Evolutionary conservation across 1,140 invertebrate genomes (phyloP), one percentile per base, ranked within the genome.

Genomic region (Nomia melanderi): DNA sequence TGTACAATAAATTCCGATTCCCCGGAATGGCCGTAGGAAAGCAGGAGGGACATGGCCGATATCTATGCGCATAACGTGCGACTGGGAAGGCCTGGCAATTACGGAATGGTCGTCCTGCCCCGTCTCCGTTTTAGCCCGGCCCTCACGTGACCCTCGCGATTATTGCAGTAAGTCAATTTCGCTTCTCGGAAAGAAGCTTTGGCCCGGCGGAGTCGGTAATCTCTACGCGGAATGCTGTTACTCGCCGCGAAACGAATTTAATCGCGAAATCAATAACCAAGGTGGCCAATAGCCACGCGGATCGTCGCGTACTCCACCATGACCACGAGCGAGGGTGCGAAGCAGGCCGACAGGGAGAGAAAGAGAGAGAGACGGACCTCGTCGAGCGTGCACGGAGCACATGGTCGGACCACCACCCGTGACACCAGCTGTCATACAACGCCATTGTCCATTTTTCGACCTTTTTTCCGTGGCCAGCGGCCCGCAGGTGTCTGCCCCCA

Each of bases 351-450:
- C 36, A 11, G 36, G 2, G 36, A 39, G 36, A 7, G 12, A 44
- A 4, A 44, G 41, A 17, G 41, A 44, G 14, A 17, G 14, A 44
- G 14, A 84, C 79, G 83, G 63, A n/a, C n/a, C n/a, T n/a, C 67
- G 53, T 3, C 75, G 62, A 72, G 78, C 64, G 79, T 73, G 71
- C 78, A 83, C 62, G 57, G 83, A 83, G 84, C 87, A 89, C 87
- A 89, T 88, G 86, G 86, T 70, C 82, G 76, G 79, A 81, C 84
- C 85, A 88, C 83, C 83, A 89, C 62, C 87, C 88, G 85, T 89
- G 87, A 90, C 89, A 87, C 82, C 89, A 90, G 86, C 88, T 86
- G 78, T 73, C 80, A 82, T 79, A 65, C 59, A 71, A 73, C 59
- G 41, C 29, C 50, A 31, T 7, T 41, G 56, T 47, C 64, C 44